Base-by-base conservation (phyloP, 2,113 vertebrate species). In the Microcebus ravelobensis region DNA sequence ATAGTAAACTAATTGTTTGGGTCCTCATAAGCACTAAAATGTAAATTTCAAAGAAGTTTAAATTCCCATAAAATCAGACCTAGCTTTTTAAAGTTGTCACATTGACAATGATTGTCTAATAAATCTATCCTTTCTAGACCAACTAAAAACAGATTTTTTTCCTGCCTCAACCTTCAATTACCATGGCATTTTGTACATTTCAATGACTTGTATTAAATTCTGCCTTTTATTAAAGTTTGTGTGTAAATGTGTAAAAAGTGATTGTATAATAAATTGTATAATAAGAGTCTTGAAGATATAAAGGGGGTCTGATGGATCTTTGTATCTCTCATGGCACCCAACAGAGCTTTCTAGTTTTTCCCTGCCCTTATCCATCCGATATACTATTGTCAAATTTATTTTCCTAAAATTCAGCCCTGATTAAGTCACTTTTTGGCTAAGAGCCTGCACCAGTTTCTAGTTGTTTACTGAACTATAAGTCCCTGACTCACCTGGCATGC, bases 11-110 rank as follows among this genome's bases (percentile, higher is more conserved):
- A 61, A 39, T 91, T 96, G 61, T 59, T 80, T 81, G 31, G 1
- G 76, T 79, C 59, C 36, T 83, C 7, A 42, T 31, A 14, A 71
- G 6, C 73, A 59, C 68, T 82, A 52, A 84, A 76, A 94, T 92
- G 80, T 36, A 94, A 73, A 92, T 85, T 74, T 93, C 77, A 93
- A 85, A 34, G 8, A 92, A 90, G 50, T 73, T 84, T 68, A 88
- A 82, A 65, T 81, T 96, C 83, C 68, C 42, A 76, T 76, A n/a
- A 87, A 94, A 63, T 92, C n/a, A 73, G 48, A 65, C n/a, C n/a
- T 71, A 52, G 4, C 18, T 76, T 57, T 61, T 25, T 39, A 55
- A 63, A 61, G 36, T 20, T 70, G 23, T 13, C n/a, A 55, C 39
- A 55, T 20, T 73, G 45, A 96, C 12, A 67, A 73, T 74, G 34